A percentile compares a stretch with the other conserved stretches of the same genome.
phyloP scores from a whole-genome alignment of 1,140 invertebrate species.

The Pachyrhynchus sulphureomaculatus region DNA sequence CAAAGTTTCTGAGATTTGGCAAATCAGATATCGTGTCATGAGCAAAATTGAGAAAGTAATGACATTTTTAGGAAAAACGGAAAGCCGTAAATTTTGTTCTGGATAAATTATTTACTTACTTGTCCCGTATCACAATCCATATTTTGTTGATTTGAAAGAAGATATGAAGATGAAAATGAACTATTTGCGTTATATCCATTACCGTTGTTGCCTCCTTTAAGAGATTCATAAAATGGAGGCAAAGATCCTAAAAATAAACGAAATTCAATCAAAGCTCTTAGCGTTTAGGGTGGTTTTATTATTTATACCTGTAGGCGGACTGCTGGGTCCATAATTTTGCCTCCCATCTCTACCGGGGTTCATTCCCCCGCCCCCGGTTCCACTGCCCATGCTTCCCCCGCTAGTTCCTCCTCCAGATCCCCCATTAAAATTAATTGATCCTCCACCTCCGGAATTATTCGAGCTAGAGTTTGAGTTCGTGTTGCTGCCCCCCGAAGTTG shows the following conservation, averaged over 20 bases:
- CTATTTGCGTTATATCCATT: constrained; percentile 57
- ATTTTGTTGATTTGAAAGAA: constrained; percentile 59
- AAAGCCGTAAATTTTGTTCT: too few relatives aligned
- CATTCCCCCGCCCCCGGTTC: constrained; percentile 68
- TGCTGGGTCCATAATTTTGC: constrained; percentile 79
- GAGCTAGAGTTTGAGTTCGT: constrained; percentile 53
- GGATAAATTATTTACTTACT: constrained; percentile 7
- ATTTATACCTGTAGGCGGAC: constrained; percentile 68
- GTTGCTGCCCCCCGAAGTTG: constrained; percentile 45
- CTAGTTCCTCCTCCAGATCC: constrained; percentile 58
- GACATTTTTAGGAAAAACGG: too few relatives aligned
- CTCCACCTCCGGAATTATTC: constrained; percentile 56
- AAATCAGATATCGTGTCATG: too few relatives aligned
- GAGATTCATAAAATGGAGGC: constrained; percentile 81
- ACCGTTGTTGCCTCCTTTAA: constrained; percentile 71
- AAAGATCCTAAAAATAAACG: constrained; percentile 61
- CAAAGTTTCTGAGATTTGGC: too few relatives aligned
- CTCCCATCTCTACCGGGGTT: constrained; percentile 71
- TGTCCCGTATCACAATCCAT: constrained; percentile 78
- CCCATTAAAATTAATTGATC: constrained; percentile 53
- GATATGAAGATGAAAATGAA: constrained; percentile 51
- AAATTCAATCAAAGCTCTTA: background rate
- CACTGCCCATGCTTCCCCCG: constrained; percentile 60
- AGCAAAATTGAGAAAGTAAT: too few relatives aligned
- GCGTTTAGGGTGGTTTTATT: background rate